Conservation (phyloP, 2,888 invertebrate genomes). For the Tineola bisselliella region DNA sequence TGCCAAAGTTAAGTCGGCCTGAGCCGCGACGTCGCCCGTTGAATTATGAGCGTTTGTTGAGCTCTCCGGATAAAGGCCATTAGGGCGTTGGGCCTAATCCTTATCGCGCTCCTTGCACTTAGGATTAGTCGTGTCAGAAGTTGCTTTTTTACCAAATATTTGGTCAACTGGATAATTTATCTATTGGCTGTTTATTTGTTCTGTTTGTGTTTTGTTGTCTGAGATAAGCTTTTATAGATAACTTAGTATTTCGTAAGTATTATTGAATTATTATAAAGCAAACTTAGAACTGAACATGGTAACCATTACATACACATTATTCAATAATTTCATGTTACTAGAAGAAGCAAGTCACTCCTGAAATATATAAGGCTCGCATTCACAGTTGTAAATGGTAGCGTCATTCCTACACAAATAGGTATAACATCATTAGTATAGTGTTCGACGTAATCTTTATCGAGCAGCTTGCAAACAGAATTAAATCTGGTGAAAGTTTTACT, state of each 20-base stretch:
- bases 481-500: background rate
- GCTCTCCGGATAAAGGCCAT: conserved; percentile 62
- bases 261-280: conserved; percentile 38
- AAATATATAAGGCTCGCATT: background rate
- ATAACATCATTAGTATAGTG: background rate
- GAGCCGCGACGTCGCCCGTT: conserved; percentile 57
- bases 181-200: conserved; percentile 8
- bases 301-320: background rate
- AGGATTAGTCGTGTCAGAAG: conserved; percentile 65
- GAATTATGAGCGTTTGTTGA: conserved; percentile 66
- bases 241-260: conserved; percentile 22
- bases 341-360: background rate
- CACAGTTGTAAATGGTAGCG: background rate
- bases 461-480: conserved; percentile 6
- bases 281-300: background rate
- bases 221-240: too few species aligned
- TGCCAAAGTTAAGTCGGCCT: conserved; percentile 67
- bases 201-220: background rate
- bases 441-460: conserved; percentile 5
- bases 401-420: conserved; percentile 1
- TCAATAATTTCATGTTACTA: background rate
- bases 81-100: conserved; percentile 58
- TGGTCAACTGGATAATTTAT: conserved; percentile 26
- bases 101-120: conserved; percentile 67
- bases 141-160: conserved; percentile 60